Conservation (phyloP, 2,113 vertebrate species). For the Onychostoma macrolepis region DNA sequence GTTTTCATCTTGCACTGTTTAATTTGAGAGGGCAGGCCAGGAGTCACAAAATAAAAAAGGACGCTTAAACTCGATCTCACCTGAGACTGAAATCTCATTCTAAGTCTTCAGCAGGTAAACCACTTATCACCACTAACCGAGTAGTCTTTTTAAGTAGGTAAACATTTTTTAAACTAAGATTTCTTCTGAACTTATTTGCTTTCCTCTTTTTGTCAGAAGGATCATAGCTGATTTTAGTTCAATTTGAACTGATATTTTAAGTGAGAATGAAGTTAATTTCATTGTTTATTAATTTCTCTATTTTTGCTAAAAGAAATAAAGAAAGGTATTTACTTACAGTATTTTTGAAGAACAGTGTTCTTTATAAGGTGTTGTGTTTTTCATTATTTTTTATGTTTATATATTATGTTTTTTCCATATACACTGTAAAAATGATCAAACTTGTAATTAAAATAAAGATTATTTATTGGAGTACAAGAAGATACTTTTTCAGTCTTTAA, state of each 20-base stretch:
- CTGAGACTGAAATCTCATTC: neutral
- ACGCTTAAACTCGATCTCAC: neutral
- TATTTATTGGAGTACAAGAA: too few relatives aligned
- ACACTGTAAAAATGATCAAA: too few relatives aligned
- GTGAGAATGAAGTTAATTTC: neutral
- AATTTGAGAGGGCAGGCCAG: neutral
- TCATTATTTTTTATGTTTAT: neutral
- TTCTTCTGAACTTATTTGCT: too few relatives aligned
- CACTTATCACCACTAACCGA: neutral
- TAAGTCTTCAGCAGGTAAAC: slow-evolving; percentile 23
- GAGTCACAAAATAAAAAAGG: too few relatives aligned
- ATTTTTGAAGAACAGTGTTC: neutral
- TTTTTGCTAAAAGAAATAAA: neutral
- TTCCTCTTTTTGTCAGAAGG: neutral
- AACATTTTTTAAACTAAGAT: too few relatives aligned
- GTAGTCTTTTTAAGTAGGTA: neutral
- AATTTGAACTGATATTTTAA: neutral
- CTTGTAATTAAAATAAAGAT: too few relatives aligned
- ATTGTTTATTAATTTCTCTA: neutral
- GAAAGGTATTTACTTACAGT: neutral
- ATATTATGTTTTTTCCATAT: neutral
- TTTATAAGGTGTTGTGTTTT: neutral
- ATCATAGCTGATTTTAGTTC: neutral
- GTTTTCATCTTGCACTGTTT: neutral
- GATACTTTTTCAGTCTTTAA: too few relatives aligned